Conservation (phyloP, 2,797 vertebrate genomes). For the Pangasius larnaudii region DNA sequence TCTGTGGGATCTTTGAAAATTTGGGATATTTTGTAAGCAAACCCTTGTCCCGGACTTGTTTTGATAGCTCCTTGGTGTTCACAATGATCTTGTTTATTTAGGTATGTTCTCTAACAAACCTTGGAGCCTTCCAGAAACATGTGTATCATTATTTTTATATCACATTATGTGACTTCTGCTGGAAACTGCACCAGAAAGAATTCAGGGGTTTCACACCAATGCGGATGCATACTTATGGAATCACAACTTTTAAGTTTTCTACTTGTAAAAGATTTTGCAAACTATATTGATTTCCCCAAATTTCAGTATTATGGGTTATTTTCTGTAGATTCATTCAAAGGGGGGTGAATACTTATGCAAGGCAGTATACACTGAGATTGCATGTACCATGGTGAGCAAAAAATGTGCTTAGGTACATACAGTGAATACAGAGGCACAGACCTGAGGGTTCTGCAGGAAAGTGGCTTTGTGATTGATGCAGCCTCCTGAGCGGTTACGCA, state of each 20-base stretch:
- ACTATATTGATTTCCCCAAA: not conserved
- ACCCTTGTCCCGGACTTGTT: not conserved
- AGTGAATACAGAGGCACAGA: constrained; percentile 54
- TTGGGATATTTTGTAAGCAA: not conserved
- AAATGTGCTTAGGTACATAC: not conserved
- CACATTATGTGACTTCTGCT: not conserved
- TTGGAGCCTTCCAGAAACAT: not conserved
- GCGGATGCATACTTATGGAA: not conserved
- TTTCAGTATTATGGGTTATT: not conserved
- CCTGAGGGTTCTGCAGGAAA: constrained; percentile 95
- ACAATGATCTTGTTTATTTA: not conserved
- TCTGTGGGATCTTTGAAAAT: not conserved
- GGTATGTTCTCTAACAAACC: not conserved
- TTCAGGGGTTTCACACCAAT: not conserved
- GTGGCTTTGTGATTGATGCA: constrained; percentile 88
- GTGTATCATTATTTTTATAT: not conserved
- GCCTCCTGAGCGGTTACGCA: constrained; percentile 86
- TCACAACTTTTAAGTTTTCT: not conserved
- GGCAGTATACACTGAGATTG: not conserved
- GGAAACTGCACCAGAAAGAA: not conserved
- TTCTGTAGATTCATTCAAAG: not conserved
- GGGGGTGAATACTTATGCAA: not conserved
- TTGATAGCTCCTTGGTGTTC: not conserved
- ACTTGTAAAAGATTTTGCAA: not conserved
- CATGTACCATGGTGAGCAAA: not conserved